Evolutionary conservation across 2,797 vertebrate species (phyloP).

Genomic region (Pangasius larnaudii): DNA sequence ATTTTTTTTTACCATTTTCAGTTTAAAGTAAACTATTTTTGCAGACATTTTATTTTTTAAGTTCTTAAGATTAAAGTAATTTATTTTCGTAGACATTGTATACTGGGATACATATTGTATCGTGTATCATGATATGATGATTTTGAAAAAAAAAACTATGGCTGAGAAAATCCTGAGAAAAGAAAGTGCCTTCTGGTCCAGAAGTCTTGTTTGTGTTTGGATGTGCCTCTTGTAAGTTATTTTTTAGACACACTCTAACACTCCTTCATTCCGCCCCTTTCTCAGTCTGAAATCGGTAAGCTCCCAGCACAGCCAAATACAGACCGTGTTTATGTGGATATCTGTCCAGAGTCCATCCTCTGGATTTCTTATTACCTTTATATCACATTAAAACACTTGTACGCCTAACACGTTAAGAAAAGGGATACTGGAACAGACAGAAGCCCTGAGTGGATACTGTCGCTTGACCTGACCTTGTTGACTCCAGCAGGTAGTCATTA

Average conservation of each 20-base stretch:
- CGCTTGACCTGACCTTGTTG: background rate
- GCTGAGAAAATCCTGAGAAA: background rate
- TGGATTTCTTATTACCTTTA: background rate
- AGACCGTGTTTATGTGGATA: background rate
- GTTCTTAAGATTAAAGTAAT: background rate
- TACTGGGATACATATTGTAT: too few relatives aligned
- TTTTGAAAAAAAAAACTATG: too few relatives aligned
- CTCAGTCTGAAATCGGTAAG: background rate
- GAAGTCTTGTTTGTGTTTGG: background rate
- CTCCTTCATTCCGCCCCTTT: background rate
- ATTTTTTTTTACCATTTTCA: background rate
- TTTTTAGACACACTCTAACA: background rate
- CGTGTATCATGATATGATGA: background rate
- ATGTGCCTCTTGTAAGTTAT: background rate
- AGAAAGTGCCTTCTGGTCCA: background rate
- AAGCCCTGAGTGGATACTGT: background rate
- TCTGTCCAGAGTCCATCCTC: background rate
- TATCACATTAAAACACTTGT: background rate
- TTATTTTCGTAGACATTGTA: background rate
- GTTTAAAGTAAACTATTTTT: background rate
- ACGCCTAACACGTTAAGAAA: background rate
- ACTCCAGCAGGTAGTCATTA: background rate
- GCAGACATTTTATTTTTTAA: background rate
- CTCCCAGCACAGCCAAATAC: background rate
- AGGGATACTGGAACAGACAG: background rate